These are phyloP conservation scores for Andrena trimmerana DNA, from an alignment of 2,888 invertebrate species.

Conservation along the genomic window DNA sequence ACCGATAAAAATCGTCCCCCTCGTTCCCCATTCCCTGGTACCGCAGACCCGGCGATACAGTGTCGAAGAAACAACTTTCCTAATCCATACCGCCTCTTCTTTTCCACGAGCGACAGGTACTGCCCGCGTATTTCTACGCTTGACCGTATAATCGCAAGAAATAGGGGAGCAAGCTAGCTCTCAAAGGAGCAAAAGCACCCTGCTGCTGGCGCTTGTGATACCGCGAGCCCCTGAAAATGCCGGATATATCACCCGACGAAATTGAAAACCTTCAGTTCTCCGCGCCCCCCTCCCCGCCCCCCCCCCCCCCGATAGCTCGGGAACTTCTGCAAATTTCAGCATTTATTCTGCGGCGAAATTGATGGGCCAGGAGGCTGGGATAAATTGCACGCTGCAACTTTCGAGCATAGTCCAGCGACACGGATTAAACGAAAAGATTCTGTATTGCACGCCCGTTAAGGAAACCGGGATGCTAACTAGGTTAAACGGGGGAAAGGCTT, in stretches of 20 bases:
- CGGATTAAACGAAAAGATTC: constrained; percentile 38
- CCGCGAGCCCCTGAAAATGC: constrained; percentile 35
- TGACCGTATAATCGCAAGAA: constrained; percentile 35
- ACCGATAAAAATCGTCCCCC: neutral
- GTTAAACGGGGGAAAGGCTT: too few species aligned
- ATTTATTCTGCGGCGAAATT: constrained; percentile 46
- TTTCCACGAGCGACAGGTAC: neutral
- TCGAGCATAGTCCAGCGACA: constrained; percentile 33
- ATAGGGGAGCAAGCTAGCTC: neutral
- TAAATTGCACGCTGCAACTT: constrained; percentile 35
- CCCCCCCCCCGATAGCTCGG: constrained; percentile 18
- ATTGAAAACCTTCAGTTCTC: constrained; percentile 33
- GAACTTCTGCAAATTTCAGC: constrained; percentile 53
- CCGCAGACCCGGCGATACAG: constrained; percentile 8
- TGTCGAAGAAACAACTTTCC: constrained; percentile 12
- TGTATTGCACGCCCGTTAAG: constrained; percentile 20
- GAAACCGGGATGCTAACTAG: constrained; percentile 1
- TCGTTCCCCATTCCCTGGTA: neutral
- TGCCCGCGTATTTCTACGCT: constrained; percentile 7
- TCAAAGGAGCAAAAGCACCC: constrained; percentile 25
- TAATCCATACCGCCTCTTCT: constrained; percentile 6
- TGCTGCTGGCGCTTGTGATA: constrained; percentile 25
- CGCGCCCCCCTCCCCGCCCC: neutral
- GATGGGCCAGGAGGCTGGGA: constrained; percentile 42
- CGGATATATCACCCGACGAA: constrained; percentile 45